A percentile compares a stretch with the other conserved stretches of the same genome.
Conservation (phyloP, 2,888 invertebrate genomes). For the Neocrepidodera transversa region DNA sequence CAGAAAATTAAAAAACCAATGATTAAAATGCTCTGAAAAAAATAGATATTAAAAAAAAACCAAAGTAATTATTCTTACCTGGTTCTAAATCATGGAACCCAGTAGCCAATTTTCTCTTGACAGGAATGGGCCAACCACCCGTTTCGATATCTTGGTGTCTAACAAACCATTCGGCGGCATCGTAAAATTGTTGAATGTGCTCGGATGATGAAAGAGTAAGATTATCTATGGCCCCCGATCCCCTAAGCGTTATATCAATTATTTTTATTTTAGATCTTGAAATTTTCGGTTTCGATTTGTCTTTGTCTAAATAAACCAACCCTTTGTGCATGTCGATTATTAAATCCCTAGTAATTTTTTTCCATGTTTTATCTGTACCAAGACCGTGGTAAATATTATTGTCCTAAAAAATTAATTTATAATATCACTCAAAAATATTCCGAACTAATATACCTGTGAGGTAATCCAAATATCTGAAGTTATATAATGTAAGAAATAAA, state of each 20-base stretch:
- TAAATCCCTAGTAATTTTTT: slow-evolving; percentile 83
- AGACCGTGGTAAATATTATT: slow-evolving; percentile 89
- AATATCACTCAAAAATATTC: not conserved
- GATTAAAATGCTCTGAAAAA: too few relatives aligned
- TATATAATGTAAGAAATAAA: slow-evolving; percentile 83
- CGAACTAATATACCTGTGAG: slow-evolving; percentile 65
- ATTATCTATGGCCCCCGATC: slow-evolving; percentile 74
- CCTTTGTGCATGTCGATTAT: slow-evolving; percentile 93
- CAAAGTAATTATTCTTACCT: too few relatives aligned
- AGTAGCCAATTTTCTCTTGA: slow-evolving; percentile 73
- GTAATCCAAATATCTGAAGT: slow-evolving; percentile 76
- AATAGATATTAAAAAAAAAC: too few relatives aligned
- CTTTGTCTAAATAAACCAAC: slow-evolving; percentile 71
- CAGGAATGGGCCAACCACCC: slow-evolving; percentile 95
- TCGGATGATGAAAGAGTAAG: slow-evolving; percentile 81
- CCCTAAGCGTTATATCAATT: slow-evolving; percentile 56
- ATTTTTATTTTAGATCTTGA: slow-evolving; percentile 77
- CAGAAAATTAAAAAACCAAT: too few relatives aligned
- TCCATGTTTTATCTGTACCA: slow-evolving; percentile 74
- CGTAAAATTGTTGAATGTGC: slow-evolving; percentile 90
- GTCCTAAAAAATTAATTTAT: slow-evolving; percentile 60
- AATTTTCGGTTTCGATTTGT: slow-evolving; percentile 73
- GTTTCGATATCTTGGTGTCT: slow-evolving; percentile 80
- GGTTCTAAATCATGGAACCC: slow-evolving; percentile 81
- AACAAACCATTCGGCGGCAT: slow-evolving; percentile 93